Percentiles rank a stretch among this genome's conserved stretches.
Evolutionary conservation across 1,140 invertebrate species (phyloP).

Genomic region (Platyscapa corneri): DNA sequence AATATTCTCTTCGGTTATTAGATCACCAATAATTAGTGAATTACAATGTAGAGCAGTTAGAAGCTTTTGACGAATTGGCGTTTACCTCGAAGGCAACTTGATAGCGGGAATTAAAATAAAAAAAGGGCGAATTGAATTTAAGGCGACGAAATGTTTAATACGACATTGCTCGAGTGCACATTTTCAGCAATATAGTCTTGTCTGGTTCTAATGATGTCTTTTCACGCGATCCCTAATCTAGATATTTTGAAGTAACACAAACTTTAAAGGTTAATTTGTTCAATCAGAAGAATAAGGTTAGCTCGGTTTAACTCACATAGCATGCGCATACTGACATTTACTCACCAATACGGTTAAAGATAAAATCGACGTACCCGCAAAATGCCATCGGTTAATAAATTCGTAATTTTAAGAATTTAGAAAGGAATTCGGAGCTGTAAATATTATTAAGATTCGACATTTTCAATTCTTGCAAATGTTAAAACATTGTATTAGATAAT

Average conservation of each 20-base stretch:
- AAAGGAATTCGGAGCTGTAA: neutral
- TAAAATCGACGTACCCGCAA: conserved; percentile 30
- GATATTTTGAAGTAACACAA: conserved; percentile 51
- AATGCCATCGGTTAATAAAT: conserved; percentile 6
- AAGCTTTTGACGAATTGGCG: neutral
- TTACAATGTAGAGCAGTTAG: too few relatives aligned
- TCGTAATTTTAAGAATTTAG: neutral
- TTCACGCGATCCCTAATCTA: conserved; percentile 52
- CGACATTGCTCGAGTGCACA: neutral
- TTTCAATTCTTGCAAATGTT: too few relatives aligned
- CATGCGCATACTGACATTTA: conserved; percentile 45
- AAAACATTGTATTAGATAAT: too few relatives aligned
- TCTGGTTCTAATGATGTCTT: conserved; percentile 37
- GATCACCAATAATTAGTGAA: too few relatives aligned
- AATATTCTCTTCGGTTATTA: too few relatives aligned
- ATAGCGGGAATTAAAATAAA: neutral
- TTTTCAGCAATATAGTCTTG: conserved; percentile 6
- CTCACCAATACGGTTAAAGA: conserved; percentile 39
- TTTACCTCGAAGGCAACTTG: too few relatives aligned
- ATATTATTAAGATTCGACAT: neutral
- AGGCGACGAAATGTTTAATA: neutral
- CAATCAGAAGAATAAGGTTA: conserved; percentile 55
- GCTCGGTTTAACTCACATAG: conserved; percentile 50
- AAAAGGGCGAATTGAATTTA: neutral
- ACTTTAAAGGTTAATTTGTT: conserved; percentile 54